A percentile compares a stretch with the other conserved stretches of the same genome.
Evolutionary conservation across 2,888 invertebrate species (phyloP).

Genomic region (Ectropis crepuscularia): DNA sequence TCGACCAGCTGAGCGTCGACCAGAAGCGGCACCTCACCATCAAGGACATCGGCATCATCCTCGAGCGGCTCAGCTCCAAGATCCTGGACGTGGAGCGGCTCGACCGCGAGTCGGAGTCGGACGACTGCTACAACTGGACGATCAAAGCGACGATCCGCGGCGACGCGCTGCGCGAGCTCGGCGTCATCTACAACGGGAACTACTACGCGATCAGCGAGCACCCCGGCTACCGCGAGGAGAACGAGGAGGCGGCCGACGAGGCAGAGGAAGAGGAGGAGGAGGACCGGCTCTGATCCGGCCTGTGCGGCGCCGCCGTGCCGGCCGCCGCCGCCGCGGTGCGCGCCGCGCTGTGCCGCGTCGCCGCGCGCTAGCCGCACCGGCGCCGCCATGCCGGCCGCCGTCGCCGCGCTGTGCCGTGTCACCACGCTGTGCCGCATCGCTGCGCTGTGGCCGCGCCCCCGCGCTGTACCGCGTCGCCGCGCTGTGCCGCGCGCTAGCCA

Average conservation of each 20-base stretch:
- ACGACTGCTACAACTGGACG: constrained; percentile 98
- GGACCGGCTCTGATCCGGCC: constrained; percentile 86
- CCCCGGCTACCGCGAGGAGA: constrained; percentile 96
- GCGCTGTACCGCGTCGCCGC: constrained; percentile 36
- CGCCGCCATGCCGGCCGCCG: constrained; percentile 35
- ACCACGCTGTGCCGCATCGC: constrained; percentile 72
- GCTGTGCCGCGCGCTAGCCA: constrained; percentile 27
- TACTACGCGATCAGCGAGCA: constrained; percentile 98
- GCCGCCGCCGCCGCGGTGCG: constrained; percentile 72
- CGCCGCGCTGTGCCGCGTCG: constrained; percentile 43
- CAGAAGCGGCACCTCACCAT: constrained; percentile 96
- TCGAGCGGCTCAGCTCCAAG: constrained; percentile 96
- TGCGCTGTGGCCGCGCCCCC: constrained; percentile 70
- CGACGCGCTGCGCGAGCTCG: constrained; percentile 94
- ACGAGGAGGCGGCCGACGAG: constrained; percentile 93
- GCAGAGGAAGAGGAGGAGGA: constrained; percentile 93
- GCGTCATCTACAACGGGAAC: constrained; percentile 97
- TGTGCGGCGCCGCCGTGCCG: constrained; percentile 81
- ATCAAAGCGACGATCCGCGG: constrained; percentile 97
- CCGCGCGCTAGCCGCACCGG: constrained; percentile 30
- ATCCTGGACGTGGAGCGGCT: constrained; percentile 96
- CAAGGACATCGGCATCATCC: constrained; percentile 97
- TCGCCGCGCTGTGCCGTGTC: constrained; percentile 74
- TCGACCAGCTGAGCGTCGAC: constrained; percentile 96
- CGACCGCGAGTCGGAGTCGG: constrained; percentile 96